A percentile compares a stretch with the other conserved stretches of the same genome.
phyloP scores from a whole-genome alignment of 2,888 invertebrate species.

The Caenorhabditis sinica region DNA sequence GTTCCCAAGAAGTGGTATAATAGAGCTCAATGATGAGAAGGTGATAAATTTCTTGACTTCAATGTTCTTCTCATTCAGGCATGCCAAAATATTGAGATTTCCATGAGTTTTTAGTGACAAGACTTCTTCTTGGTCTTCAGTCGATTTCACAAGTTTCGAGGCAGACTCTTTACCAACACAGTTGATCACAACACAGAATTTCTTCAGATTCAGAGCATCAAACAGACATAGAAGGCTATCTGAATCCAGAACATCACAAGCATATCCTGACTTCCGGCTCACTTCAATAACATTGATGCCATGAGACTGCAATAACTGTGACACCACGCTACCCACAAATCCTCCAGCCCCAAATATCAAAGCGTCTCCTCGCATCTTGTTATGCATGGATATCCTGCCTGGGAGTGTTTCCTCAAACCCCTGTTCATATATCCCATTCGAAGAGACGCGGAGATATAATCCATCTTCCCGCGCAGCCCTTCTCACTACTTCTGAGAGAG shows the following conservation, averaged over 20 bases:
- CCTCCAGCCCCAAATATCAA: slow-evolving; percentile 60
- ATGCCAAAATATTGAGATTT: slow-evolving; percentile 63
- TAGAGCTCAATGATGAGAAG: slow-evolving; percentile 75
- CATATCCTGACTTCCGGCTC: slow-evolving; percentile 17
- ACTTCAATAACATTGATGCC: slow-evolving; percentile 8
- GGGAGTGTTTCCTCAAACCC: background rate
- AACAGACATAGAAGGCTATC: slow-evolving; percentile 28
- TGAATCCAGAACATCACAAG: slow-evolving; percentile 38
- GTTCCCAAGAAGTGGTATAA: slow-evolving; percentile 74
- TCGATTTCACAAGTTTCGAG: slow-evolving; percentile 48
- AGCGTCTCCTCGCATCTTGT: background rate
- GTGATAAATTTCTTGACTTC: slow-evolving; percentile 68
- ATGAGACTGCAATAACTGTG: background rate
- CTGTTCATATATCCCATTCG: background rate
- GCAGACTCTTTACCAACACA: slow-evolving; percentile 67
- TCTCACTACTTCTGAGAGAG: slow-evolving; percentile 2
- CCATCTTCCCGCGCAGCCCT: background rate
- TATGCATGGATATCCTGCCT: background rate
- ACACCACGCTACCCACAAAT: slow-evolving; percentile 31
- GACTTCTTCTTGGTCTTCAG: slow-evolving; percentile 59
- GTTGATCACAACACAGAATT: slow-evolving; percentile 57
- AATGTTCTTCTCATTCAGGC: slow-evolving; percentile 43
- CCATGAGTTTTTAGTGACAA: slow-evolving; percentile 66
- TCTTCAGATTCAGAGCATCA: background rate
- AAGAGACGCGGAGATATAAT: slow-evolving; percentile 5